A percentile compares a stretch with the other conserved stretches of the same genome.
These are phyloP conservation scores for Chironomus riparius DNA, from an alignment of 2,888 invertebrate genomes.

Conservation along the genomic window DNA sequence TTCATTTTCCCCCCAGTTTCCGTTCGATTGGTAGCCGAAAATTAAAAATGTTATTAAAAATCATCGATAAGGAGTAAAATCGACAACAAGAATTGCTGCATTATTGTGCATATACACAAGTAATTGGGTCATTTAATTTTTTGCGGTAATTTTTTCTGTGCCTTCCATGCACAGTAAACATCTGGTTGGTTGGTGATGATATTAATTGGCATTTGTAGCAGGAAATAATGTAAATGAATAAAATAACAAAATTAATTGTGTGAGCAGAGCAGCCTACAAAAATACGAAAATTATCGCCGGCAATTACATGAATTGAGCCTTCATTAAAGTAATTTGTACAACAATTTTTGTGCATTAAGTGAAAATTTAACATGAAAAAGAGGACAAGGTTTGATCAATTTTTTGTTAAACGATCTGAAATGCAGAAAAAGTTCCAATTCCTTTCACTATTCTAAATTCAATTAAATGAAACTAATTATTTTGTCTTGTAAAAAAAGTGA, in stretches of 20 bases:
- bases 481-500: no score
- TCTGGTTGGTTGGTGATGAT: neutral
- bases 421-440: no score
- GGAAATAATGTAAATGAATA: neutral
- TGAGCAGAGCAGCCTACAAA: no score
- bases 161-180: neutral
- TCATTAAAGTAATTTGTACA: no score
- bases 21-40: neutral
- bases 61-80: neutral
- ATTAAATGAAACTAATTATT: no score
- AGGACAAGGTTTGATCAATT: no score
- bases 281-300: no score
- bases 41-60: neutral
- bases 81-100: neutral
- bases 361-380: no score
- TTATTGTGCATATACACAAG: neutral
- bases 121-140: neutral
- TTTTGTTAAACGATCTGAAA: no score
- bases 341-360: no score
- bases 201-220: neutral
- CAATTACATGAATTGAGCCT: no score
- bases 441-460: no score
- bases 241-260: neutral
- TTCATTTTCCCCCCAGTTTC: neutral
- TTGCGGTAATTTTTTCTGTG: neutral